These are phyloP conservation scores for Fragum sueziense DNA, from an alignment of 2,888 invertebrate species.

Conservation along the genomic window DNA sequence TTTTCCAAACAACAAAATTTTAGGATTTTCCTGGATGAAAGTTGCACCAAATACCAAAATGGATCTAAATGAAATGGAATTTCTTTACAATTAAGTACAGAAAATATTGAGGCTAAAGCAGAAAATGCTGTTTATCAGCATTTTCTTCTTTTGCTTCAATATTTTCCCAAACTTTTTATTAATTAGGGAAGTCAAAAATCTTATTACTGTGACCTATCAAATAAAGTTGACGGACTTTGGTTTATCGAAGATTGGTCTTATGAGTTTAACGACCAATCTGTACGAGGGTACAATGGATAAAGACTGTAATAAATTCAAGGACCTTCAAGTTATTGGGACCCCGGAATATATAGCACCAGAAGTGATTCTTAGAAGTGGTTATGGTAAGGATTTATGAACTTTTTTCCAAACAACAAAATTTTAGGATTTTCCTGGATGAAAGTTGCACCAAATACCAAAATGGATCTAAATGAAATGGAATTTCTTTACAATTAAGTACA, in stretches of 20 bases:
- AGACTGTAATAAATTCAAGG: conserved; percentile 98
- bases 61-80: too few relatives aligned
- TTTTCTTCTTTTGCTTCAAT: too few relatives aligned
- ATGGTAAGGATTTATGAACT: conserved; percentile 85
- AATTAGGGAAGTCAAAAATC: conserved; percentile 98
- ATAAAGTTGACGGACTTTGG: conserved; percentile 99
- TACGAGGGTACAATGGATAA: conserved; percentile 98
- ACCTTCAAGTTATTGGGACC: conserved; percentile 99
- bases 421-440: too few relatives aligned
- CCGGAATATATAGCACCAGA: conserved; percentile 99
- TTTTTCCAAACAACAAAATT: background rate
- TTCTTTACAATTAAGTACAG: too few relatives aligned
- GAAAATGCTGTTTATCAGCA: too few relatives aligned
- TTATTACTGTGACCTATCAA: conserved; percentile 98
- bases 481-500: too few relatives aligned
- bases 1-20: background rate
- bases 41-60: too few relatives aligned
- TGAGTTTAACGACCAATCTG: conserved; percentile 98
- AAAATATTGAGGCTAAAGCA: too few relatives aligned
- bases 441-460: too few relatives aligned
- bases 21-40: too few relatives aligned
- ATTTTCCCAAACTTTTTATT: too few relatives aligned
- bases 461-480: too few relatives aligned
- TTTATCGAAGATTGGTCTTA: conserved; percentile 97
- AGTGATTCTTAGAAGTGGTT: conserved; percentile 95